Conservation (phyloP, 2,888 invertebrate species). For the Pristionchus entomophagus region DNA sequence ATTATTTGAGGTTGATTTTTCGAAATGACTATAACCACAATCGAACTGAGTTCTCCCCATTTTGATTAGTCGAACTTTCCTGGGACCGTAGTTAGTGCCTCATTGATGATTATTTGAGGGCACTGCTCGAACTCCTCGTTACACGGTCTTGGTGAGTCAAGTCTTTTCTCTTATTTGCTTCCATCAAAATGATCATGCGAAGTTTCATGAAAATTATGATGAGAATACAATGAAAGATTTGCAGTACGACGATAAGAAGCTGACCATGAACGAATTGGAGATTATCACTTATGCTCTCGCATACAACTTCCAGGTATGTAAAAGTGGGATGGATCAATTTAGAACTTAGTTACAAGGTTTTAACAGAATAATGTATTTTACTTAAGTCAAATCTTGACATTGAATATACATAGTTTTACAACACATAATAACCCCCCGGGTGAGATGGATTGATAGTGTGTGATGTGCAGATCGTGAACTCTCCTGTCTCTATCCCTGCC, state of each 20-base stretch:
- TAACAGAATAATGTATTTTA: too few species aligned
- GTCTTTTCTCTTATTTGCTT: too few species aligned
- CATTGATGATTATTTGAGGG: slow-evolving; percentile 60
- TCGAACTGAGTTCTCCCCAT: not conserved
- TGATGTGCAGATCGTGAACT: slow-evolving; percentile 66
- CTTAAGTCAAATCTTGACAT: too few species aligned
- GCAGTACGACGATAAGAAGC: slow-evolving; percentile 61
- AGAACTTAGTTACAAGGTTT: not conserved
- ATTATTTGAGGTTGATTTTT: not conserved
- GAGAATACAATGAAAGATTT: too few species aligned
- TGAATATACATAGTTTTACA: too few species aligned
- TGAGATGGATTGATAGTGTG: too few species aligned
- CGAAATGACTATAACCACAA: not conserved
- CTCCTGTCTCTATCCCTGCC: slow-evolving; percentile 66
- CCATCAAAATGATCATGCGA: too few species aligned
- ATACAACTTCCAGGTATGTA: slow-evolving; percentile 60
- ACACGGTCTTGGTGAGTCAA: slow-evolving; percentile 72
- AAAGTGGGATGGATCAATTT: not conserved
- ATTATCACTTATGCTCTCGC: slow-evolving; percentile 63
- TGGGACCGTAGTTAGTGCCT: too few species aligned
- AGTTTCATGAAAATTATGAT: too few species aligned
- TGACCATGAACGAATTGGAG: slow-evolving; percentile 63
- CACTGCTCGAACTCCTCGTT: slow-evolving; percentile 69
- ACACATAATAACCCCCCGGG: too few species aligned
- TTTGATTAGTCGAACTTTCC: not conserved